Evolutionary conservation across 2,113 vertebrate genomes (phyloP).

Genomic region (Malaclemys terrapin): DNA sequence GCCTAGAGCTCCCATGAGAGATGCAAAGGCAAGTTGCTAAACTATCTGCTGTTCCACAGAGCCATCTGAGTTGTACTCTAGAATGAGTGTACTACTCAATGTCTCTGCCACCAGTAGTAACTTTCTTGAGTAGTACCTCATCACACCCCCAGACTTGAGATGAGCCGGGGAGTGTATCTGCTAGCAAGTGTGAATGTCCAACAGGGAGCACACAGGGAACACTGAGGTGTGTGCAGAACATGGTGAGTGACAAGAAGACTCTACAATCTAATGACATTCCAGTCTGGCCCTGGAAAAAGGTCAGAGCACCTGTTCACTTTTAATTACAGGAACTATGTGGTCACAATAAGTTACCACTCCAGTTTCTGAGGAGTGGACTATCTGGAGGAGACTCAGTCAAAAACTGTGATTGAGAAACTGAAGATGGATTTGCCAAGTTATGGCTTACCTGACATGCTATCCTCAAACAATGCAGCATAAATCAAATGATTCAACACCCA

Average conservation of each 20-base stretch:
- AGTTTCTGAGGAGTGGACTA: neutral
- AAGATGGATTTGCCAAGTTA: neutral
- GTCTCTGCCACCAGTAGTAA: neutral
- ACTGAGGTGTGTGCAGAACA: neutral
- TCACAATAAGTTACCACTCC: neutral
- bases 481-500: neutral
- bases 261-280: no score
- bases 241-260: neutral
- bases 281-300: no score
- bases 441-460: no score
- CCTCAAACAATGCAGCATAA: neutral
- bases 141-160: no score
- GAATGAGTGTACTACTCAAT: neutral
- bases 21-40: constrained; percentile 17
- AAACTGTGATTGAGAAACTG: neutral
- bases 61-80: neutral
- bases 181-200: neutral
- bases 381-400: neutral
- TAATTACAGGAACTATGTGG: neutral
- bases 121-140: neutral
- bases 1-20: constrained; percentile 10
- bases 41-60: neutral
- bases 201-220: neutral
- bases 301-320: neutral
- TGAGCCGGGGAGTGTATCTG: neutral